A percentile compares a stretch with the other conserved stretches of the same genome.
Evolutionary conservation across 2,113 vertebrate species (phyloP).

Genomic region (Pedionomus torquatus): DNA sequence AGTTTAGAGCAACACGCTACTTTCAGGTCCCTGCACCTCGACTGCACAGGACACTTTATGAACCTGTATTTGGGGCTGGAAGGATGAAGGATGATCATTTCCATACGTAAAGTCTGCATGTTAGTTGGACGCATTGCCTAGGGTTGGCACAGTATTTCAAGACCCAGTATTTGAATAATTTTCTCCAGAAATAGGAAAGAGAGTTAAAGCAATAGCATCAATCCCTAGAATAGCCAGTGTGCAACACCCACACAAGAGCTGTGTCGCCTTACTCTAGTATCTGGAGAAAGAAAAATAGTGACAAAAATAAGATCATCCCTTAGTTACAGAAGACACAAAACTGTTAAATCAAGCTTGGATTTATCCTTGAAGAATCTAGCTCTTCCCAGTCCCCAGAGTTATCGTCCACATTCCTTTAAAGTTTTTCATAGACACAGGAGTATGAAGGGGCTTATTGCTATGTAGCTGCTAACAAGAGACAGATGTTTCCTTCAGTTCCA

Average conservation of each 20-base stretch:
- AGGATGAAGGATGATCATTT: neutral
- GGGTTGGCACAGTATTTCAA: neutral
- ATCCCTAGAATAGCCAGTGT: neutral
- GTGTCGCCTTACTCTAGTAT: neutral
- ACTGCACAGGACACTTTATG: neutral
- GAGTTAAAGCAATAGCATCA: neutral
- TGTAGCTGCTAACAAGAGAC: constrained; percentile 40
- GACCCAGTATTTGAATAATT: neutral
- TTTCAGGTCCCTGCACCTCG: neutral
- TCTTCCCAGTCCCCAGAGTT: neutral
- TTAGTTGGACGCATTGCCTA: neutral
- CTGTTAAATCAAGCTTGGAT: neutral
- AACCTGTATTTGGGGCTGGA: neutral
- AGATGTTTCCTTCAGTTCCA: constrained; percentile 40
- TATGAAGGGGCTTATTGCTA: neutral
- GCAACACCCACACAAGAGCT: neutral
- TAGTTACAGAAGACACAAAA: neutral
- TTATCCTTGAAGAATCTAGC: neutral
- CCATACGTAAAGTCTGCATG: neutral
- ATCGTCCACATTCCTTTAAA: constrained; percentile 16
- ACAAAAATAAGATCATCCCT: neutral
- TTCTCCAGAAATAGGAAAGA: neutral
- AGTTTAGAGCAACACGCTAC: neutral
- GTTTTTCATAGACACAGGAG: constrained; percentile 14
- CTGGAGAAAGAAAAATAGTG: neutral